Conservation (phyloP, 2,797 vertebrate species). For the Eurystomus glaucurus region DNA sequence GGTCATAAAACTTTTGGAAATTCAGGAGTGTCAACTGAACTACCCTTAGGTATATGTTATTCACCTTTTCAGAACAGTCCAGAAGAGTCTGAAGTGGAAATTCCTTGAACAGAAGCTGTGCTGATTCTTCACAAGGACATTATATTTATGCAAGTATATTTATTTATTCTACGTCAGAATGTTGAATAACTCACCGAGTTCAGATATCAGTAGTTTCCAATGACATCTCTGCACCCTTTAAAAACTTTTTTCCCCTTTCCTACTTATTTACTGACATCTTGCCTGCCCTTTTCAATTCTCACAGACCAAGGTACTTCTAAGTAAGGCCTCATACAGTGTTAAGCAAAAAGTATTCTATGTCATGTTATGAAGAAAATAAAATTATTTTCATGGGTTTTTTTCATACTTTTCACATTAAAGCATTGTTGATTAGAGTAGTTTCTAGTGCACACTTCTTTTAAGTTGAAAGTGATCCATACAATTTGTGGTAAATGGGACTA, state of each 20-base stretch:
- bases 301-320: neutral
- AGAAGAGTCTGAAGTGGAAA: neutral
- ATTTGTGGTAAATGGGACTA: too few species aligned
- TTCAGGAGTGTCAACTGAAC: neutral
- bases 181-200: neutral
- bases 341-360: neutral
- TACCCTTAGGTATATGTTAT: neutral
- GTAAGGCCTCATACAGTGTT: neutral
- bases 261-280: neutral
- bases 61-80: neutral
- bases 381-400: neutral
- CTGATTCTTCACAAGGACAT: neutral
- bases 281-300: neutral
- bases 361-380: neutral
- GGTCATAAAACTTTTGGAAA: neutral
- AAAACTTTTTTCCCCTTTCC: neutral
- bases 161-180: neutral
- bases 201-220: neutral
- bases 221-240: rapidly evolving
- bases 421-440: neutral
- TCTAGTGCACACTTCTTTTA: neutral
- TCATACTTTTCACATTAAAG: neutral
- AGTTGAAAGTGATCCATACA: neutral
- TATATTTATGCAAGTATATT: neutral
- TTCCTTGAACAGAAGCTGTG: neutral